phyloP scores from a whole-genome alignment of 2,888 invertebrate genomes.

The Epirrhoe tristata region DNA sequence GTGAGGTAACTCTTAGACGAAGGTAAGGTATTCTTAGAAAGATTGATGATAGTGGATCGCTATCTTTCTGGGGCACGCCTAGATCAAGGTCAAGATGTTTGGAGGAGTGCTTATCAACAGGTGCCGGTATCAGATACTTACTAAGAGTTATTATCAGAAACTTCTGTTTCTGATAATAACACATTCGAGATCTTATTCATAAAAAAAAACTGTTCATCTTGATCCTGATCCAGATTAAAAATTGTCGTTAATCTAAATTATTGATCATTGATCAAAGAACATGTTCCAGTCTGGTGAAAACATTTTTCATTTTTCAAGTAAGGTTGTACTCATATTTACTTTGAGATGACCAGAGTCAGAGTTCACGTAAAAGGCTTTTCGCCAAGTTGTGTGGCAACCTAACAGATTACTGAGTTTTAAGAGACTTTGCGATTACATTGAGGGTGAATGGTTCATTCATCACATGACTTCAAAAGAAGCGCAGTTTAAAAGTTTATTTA shows the following conservation, averaged over 20 bases:
- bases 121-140: background rate
- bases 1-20: too few species aligned
- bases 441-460: constrained; percentile 2
- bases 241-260: too few species aligned
- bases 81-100: constrained; percentile 12
- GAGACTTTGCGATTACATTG: constrained; percentile 10
- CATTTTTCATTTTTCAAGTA: background rate
- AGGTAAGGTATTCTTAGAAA: constrained; percentile 3
- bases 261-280: too few species aligned
- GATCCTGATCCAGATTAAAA: too few species aligned
- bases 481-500: background rate
- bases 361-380: constrained; percentile 32
- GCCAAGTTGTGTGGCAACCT: constrained; percentile 24
- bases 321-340: constrained; percentile 7
- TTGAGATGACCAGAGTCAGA: constrained; percentile 23
- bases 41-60: background rate
- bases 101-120: constrained; percentile 1
- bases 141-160: background rate
- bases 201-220: too few species aligned
- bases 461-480: background rate
- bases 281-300: too few species aligned
- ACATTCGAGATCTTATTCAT: too few species aligned
- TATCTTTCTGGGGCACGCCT: constrained; percentile 9
- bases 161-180: background rate
- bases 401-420: constrained; percentile 17